Evolutionary conservation across 1,140 invertebrate genomes (phyloP).

Genomic region (Chlorops oryzae): DNA sequence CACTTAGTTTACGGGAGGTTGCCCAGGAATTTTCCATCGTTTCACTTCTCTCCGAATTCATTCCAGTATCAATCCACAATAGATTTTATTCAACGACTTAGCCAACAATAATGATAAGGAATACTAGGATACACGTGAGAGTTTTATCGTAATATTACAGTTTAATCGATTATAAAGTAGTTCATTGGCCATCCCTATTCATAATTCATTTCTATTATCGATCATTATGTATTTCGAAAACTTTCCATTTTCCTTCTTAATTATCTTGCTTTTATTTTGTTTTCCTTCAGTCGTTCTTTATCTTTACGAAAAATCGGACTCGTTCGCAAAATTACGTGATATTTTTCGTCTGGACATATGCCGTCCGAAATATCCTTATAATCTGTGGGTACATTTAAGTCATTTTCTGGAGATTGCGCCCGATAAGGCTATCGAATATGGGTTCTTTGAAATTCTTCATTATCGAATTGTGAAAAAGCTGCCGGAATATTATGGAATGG

Average conservation of each 20-base stretch:
- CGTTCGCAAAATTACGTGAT: conserved; percentile 15
- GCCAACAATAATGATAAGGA: too few species aligned
- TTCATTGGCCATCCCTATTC: too few species aligned
- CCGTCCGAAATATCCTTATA: conserved; percentile 16
- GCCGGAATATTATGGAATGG: conserved; percentile 22
- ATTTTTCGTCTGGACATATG: conserved; percentile 31
- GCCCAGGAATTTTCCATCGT: too few species aligned
- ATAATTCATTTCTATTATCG: too few species aligned
- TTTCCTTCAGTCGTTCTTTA: conserved; percentile 19
- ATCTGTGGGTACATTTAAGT: conserved; percentile 34
- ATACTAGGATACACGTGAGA: too few species aligned
- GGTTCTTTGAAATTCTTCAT: conserved; percentile 33
- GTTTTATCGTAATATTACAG: too few species aligned
- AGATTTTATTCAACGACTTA: too few species aligned
- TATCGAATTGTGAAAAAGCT: conserved; percentile 19
- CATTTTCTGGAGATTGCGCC: conserved; percentile 30
- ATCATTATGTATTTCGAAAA: too few species aligned
- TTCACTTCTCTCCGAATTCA: too few species aligned
- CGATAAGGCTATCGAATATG: conserved; percentile 24
- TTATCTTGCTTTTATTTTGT: background rate
- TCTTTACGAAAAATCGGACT: conserved; percentile 19
- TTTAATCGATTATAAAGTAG: too few species aligned
- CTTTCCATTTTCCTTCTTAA: background rate
- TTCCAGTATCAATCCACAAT: too few species aligned
- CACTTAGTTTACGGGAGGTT: too few species aligned